These are phyloP conservation scores for Zaprionus lachaisei DNA, from an alignment of 1,140 invertebrate genomes.

Conservation along the genomic window DNA sequence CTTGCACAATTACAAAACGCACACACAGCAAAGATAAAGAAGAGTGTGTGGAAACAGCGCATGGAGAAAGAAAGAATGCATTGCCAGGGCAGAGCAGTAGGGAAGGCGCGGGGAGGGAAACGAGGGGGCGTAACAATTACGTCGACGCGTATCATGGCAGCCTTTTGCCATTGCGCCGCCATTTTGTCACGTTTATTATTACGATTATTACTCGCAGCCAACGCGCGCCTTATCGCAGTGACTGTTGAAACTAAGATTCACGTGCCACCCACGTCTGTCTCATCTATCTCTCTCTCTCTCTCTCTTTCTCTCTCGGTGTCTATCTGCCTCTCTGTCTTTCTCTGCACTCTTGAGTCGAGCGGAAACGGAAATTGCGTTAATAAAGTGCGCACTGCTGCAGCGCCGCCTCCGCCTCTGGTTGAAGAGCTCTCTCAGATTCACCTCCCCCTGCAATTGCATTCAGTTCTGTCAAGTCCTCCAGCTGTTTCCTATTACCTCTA, in stretches of 20 bases:
- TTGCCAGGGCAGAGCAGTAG: slow-evolving; percentile 2
- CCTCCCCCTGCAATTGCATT: slow-evolving; percentile 19
- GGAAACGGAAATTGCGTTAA: slow-evolving; percentile 66
- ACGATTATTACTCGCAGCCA: slow-evolving; percentile 59
- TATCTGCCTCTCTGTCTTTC: neutral
- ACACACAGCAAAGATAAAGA: neutral
- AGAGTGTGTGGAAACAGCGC: neutral
- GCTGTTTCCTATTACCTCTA: slow-evolving; percentile 4
- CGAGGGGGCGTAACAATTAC: slow-evolving; percentile 44
- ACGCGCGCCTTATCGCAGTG: slow-evolving; percentile 29
- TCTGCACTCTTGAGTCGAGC: slow-evolving; percentile 14
- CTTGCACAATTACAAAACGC: neutral
- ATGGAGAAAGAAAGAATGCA: neutral
- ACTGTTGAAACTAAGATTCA: slow-evolving; percentile 20
- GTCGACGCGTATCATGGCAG: slow-evolving; percentile 24
- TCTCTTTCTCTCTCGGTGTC: neutral
- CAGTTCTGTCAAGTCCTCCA: slow-evolving; percentile 12
- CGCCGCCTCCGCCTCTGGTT: slow-evolving; percentile 17
- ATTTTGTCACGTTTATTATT: slow-evolving; percentile 64
- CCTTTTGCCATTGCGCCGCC: slow-evolving; percentile 33
- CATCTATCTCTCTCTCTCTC: neutral
- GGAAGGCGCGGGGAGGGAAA: neutral
- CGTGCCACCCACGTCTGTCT: neutral
- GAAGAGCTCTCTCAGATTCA: slow-evolving; percentile 18
- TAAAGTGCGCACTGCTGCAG: slow-evolving; percentile 45